Base-by-base conservation (phyloP, 2,888 invertebrate genomes). In the Odontothrips loti region DNA sequence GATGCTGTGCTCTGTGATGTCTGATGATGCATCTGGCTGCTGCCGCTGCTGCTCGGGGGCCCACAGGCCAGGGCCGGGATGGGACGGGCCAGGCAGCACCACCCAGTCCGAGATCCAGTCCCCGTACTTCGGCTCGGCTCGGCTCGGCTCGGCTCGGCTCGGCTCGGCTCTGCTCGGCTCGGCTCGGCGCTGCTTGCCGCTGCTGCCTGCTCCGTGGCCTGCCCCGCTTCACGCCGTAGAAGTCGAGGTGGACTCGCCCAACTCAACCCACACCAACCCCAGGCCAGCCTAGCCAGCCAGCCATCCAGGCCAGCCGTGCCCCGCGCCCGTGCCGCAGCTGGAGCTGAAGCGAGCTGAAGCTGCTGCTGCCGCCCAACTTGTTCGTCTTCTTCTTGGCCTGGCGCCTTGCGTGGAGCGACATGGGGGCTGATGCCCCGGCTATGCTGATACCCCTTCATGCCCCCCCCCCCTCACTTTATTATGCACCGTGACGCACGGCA, bases 271-370 rank as follows among this genome's bases (percentile, higher is more conserved):
- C 12, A 11, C 68, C 68, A 27, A 27, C 68, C 68, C 68, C 68
- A 75, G 68, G 68, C 51, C 51, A 12, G 51, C 34, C 51, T 10
- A 51, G 51, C 6, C 51, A 51, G 23, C 68, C 68, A 27, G 27
- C 68, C 68, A 75, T 75, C 68, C 68, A 75, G 68, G 68, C 68
- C 68, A 75, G 23, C 68, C 68, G 27, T 23, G 68, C 68, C 68
- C 23, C 12, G 68, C 6, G 17, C 58, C n/a, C 58, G 58, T 6
- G 17, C 58, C n/a, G 58, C 20, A n/a, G 58, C 58, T 58, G 23
- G 27, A 12, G 68, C 68, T 23, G 68, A 11, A 8, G 68, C 68
- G 68, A 11, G 68, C 23, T 75, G 68, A 12, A 27, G 27, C 68
- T 58, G 27, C 23, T 20, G 23, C 23, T 11, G 68, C 17, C 58